A percentile compares a stretch with the other conserved stretches of the same genome.
phyloP scores from a whole-genome alignment of 2,113 vertebrate genomes.

The Labrus mixtus region DNA sequence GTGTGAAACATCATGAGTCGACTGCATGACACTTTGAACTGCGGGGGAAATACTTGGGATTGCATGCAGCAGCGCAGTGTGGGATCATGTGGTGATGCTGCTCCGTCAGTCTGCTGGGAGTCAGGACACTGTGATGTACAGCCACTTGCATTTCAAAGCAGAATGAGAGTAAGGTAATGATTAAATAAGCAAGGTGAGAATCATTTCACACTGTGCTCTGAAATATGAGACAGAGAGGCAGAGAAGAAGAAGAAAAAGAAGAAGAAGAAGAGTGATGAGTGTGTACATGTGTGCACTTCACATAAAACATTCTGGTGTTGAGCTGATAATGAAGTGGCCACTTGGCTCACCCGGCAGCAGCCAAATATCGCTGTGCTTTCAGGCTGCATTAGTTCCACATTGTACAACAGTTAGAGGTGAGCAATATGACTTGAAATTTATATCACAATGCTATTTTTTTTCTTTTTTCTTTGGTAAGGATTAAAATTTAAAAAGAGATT shows the following conservation, averaged over 20 bases:
- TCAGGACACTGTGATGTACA: not conserved
- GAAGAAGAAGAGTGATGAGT: not conserved
- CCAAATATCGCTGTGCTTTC: not conserved
- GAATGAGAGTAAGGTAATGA: constrained; percentile 10
- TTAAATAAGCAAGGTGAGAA: constrained; percentile 17
- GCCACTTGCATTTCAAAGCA: constrained; percentile 17
- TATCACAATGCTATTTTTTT: too few species aligned
- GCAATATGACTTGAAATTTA: not conserved
- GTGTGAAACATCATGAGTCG: constrained; percentile 3
- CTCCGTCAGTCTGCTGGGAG: constrained; percentile 1
- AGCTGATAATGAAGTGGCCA: constrained; percentile 33
- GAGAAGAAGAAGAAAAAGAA: too few species aligned
- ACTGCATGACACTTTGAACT: constrained; percentile 30
- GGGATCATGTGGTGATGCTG: constrained; percentile 10
- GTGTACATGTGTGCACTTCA: not conserved
- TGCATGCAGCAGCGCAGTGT: not conserved
- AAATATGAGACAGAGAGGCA: not conserved
- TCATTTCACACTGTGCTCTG: constrained; percentile 10
- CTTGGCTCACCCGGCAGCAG: constrained; percentile 14
- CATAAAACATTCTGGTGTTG: constrained; percentile 10
- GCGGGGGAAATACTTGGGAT: constrained; percentile 12
- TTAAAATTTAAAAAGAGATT: too few species aligned
- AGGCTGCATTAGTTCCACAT: not conserved
- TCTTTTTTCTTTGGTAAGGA: too few species aligned
- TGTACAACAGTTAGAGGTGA: not conserved